Conservation (phyloP, 2,888 invertebrate species). For the Spodoptera littoralis region DNA sequence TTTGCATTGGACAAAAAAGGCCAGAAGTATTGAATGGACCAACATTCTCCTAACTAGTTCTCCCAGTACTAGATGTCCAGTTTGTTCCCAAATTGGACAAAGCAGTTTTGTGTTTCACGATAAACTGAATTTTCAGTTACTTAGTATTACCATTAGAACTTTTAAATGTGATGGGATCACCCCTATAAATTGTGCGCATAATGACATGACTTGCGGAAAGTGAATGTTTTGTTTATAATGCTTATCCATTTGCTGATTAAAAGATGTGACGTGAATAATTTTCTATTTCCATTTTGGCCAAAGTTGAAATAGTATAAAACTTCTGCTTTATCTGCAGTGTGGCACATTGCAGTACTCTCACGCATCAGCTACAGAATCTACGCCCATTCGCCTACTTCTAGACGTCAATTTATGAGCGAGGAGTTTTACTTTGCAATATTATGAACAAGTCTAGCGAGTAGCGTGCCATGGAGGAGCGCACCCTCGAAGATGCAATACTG, state of each 20-base stretch:
- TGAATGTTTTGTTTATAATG: too few relatives aligned
- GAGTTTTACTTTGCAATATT: conserved; percentile 50
- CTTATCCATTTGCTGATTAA: too few relatives aligned
- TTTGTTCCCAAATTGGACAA: too few relatives aligned
- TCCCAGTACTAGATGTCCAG: too few relatives aligned
- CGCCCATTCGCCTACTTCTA: conserved; percentile 24
- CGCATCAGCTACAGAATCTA: conserved; percentile 18
- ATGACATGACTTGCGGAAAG: too few relatives aligned
- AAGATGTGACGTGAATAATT: too few relatives aligned
- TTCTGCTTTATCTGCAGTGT: conserved; percentile 2
- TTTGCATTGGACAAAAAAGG: not conserved
- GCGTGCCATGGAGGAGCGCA: conserved; percentile 18
- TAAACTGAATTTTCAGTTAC: too few relatives aligned
- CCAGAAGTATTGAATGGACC: conserved; percentile 11
- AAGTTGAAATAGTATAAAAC: not conserved
- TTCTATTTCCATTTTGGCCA: not conserved
- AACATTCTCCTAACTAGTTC: too few relatives aligned
- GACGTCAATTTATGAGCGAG: conserved; percentile 50
- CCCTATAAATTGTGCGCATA: too few relatives aligned
- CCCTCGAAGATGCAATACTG: conserved; percentile 33
- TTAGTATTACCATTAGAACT: too few relatives aligned
- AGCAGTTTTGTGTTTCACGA: too few relatives aligned
- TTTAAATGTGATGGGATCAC: too few relatives aligned
- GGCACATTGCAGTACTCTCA: conserved; percentile 14
- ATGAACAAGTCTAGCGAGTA: conserved; percentile 37